Evolutionary conservation across 2,113 vertebrate species (phyloP), one percentile per base, ranked within the genome.

Genomic region (Myiagra hebetior): DNA sequence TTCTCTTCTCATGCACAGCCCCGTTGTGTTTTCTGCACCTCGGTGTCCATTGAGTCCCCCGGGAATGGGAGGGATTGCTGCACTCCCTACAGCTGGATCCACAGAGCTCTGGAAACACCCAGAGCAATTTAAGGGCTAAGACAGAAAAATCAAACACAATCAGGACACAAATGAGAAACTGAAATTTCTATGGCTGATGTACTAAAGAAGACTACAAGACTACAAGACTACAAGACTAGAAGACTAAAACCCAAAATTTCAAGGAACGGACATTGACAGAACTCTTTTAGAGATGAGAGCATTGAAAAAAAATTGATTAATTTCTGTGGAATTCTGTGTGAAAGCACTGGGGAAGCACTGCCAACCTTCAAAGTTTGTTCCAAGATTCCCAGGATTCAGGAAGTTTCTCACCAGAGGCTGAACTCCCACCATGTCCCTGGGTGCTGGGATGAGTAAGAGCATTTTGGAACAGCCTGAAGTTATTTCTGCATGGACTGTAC

Each of bases 191-290:
- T 5, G 31, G 26, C 52, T 31, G 44, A 13, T 35, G 26, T 44
- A 44, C 37, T 44, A 37, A 37, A 37, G 37, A 37, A 37, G 37
- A 10, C 37, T 37, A 37, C 37, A 37, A 37, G 37, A 10, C 37
- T 37, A 37, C 37, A 37, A 37, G 37, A 37, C 37, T 37, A 37
- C 37, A 37, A 37, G 63, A 33, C 52, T 8, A 44, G 18, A 44
- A 68, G 17, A 59, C 14, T 18, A 22, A 59, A 2, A 68, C 5
- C 9, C 46, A 52, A 3, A 15, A 27, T 22, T 31, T 31, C 27
- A 59, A 17, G 37, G 37, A 35, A 14, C 44, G 31, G 31, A 59
- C 0, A 0, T 2, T 18, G 46, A 18, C 0, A 52, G 4, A 59
- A 37, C 4, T 60, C 33, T 44, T 44, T 28, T 23, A 52, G 46